These are phyloP conservation scores for Danio aesculapii DNA, from an alignment of 2,797 vertebrate genomes.

Conservation along the genomic window DNA sequence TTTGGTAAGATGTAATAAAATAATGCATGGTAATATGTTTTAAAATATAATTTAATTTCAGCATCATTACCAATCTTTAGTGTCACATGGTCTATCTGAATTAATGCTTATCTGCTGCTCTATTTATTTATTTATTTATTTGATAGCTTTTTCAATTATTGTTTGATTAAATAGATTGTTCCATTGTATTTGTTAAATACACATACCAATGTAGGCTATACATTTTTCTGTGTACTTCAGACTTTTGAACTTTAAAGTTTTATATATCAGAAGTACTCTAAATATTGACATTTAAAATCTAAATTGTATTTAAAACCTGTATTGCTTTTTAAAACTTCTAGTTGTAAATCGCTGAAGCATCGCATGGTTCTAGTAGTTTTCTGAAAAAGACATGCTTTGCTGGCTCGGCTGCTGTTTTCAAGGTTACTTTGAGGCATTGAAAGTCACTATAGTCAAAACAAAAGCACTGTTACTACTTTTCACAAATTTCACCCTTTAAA, in stretches of 20 bases:
- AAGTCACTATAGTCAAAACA: not conserved
- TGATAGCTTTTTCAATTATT: too few species aligned
- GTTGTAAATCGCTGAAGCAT: not conserved
- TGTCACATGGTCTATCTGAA: not conserved
- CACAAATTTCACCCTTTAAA: not conserved
- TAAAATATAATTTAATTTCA: not conserved
- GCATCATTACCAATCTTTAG: not conserved
- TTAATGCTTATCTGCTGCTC: not conserved
- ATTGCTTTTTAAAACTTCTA: not conserved
- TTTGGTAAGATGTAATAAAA: too few species aligned
- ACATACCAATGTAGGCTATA: too few species aligned
- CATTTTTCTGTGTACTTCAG: not conserved
- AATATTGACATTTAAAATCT: not conserved
- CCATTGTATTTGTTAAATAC: too few species aligned
- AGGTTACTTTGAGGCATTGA: not conserved
- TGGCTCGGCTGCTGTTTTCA: not conserved
- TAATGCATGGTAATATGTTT: too few species aligned
- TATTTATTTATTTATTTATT: too few species aligned
- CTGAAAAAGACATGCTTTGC: not conserved
- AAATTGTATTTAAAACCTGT: not conserved
- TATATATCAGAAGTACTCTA: not conserved
- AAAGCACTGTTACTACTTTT: not conserved
- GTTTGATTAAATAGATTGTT: too few species aligned
- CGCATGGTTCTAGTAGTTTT: not conserved
- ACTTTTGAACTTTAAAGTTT: not conserved